Evolutionary conservation across 2,797 vertebrate genomes (phyloP).

Genomic region (Pterois miles): DNA sequence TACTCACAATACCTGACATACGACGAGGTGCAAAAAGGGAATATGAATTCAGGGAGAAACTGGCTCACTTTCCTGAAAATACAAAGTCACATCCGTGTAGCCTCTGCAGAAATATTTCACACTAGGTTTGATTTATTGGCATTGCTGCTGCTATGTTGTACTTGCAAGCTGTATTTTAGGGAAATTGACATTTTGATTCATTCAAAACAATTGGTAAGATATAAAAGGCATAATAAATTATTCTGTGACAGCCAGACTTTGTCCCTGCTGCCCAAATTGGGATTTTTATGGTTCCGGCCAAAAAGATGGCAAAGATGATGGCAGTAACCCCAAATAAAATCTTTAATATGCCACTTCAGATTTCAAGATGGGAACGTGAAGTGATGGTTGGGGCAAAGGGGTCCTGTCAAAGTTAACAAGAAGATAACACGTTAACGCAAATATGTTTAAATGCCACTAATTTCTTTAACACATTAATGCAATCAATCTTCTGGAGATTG

Average conservation of each 20-base stretch:
- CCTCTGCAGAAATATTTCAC: conserved; percentile 27
- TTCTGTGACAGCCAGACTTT: neutral
- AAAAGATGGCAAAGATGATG: neutral
- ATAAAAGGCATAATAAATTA: neutral
- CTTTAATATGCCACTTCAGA: neutral
- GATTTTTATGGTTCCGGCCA: neutral
- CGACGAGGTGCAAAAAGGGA: conserved; percentile 42
- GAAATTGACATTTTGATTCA: conserved; percentile 11
- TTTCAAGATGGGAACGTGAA: neutral
- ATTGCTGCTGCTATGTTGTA: neutral
- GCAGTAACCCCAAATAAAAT: neutral
- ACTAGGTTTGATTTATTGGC: conserved; percentile 11
- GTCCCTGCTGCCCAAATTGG: neutral
- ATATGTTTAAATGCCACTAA: no score
- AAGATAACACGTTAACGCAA: no score
- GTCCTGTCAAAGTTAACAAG: no score
- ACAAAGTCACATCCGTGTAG: conserved; percentile 15
- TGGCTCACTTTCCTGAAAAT: conserved; percentile 28
- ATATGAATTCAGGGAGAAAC: conserved; percentile 40
- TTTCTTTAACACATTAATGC: no score
- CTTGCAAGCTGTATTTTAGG: neutral
- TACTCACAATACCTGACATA: conserved; percentile 90
- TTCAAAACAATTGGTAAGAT: neutral
- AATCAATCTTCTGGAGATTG: no score
- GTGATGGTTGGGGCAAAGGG: neutral